Evolutionary conservation across 2,888 invertebrate genomes (phyloP).

Genomic region (Zelleria hepariella): DNA sequence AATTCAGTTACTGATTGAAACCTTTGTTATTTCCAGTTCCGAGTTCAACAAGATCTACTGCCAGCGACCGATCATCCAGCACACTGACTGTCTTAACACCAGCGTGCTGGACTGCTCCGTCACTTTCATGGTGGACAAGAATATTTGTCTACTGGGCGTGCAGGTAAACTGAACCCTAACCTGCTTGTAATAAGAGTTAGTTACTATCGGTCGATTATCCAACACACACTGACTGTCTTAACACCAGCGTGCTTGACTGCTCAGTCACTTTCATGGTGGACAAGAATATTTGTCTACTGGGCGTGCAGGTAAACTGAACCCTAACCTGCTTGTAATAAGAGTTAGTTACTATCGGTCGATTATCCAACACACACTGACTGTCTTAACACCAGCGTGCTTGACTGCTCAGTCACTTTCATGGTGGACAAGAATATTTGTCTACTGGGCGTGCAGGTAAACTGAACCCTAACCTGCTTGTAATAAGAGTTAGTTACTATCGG

Average conservation of each 20-base stretch:
- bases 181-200: too few relatives aligned
- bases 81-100: slow-evolving; percentile 81
- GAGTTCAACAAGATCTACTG: slow-evolving; percentile 78
- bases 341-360: slow-evolving; percentile 79
- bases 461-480: not conserved
- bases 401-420: slow-evolving; percentile 84
- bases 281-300: slow-evolving; percentile 83
- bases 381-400: slow-evolving; percentile 81
- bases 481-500: too few relatives aligned
- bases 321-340: not conserved
- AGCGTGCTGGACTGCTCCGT: slow-evolving; percentile 83
- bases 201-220: slow-evolving; percentile 77
- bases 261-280: slow-evolving; percentile 86
- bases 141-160: slow-evolving; percentile 82
- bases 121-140: slow-evolving; percentile 85
- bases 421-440: slow-evolving; percentile 86
- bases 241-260: slow-evolving; percentile 82
- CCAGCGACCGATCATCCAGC: slow-evolving; percentile 75
- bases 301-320: slow-evolving; percentile 68
- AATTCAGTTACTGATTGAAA: too few relatives aligned
- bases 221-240: slow-evolving; percentile 81
- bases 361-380: slow-evolving; percentile 79
- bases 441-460: slow-evolving; percentile 75
- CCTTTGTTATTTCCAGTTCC: slow-evolving; percentile 16
- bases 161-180: slow-evolving; percentile 50